Conservation (phyloP, 2,888 invertebrate species). For the Acronicta leporina region DNA sequence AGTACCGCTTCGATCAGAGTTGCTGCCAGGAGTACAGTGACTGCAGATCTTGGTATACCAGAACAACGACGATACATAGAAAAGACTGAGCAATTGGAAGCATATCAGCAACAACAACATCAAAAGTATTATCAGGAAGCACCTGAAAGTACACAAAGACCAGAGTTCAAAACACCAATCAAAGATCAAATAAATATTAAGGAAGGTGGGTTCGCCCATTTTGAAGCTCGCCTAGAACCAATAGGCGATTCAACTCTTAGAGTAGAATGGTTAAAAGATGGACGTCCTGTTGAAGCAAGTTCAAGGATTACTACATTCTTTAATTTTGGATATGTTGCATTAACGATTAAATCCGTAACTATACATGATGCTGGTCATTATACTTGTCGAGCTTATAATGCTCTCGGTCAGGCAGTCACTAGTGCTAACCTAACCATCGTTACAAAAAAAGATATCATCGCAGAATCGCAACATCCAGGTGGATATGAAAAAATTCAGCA, state of each 20-base stretch:
- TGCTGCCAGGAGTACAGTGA: constrained; percentile 94
- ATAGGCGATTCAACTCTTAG: constrained; percentile 96
- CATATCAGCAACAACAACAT: constrained; percentile 95
- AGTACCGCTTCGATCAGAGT: constrained; percentile 94
- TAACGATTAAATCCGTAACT: constrained; percentile 97
- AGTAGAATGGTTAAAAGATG: constrained; percentile 98
- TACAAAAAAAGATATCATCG: constrained; percentile 95
- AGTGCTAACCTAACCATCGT: constrained; percentile 95
- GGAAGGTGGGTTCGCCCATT: constrained; percentile 98
- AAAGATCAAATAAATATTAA: constrained; percentile 95
- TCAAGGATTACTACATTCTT: constrained; percentile 97
- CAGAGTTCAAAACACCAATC: constrained; percentile 96
- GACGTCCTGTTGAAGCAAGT: constrained; percentile 96
- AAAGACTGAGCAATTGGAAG: constrained; percentile 96
- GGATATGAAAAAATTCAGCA: constrained; percentile 97
- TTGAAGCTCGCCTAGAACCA: constrained; percentile 98
- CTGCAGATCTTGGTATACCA: constrained; percentile 95
- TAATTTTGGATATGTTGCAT: constrained; percentile 98
- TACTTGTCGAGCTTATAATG: constrained; percentile 96
- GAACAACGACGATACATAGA: constrained; percentile 97
- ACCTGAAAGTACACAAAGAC: constrained; percentile 93
- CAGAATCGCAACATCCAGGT: constrained; percentile 97
- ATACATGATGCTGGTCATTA: constrained; percentile 97
- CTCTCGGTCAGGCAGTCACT: constrained; percentile 95
- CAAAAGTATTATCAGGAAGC: constrained; percentile 94